Conservation (phyloP, 2,888 invertebrate genomes). For the Imbricaverruca yamaguchii region DNA sequence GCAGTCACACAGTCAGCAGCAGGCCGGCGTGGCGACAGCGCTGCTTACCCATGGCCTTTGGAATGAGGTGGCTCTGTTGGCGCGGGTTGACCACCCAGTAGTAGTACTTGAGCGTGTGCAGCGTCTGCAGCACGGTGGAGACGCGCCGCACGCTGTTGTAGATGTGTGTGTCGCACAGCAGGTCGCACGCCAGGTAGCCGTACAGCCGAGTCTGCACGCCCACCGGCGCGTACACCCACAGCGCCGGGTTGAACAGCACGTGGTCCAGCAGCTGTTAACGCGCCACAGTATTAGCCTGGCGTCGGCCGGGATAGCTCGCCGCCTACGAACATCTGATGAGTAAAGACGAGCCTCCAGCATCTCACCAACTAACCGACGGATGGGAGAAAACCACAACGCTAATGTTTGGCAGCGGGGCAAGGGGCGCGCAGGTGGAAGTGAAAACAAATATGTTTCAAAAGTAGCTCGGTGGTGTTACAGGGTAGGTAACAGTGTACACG, state of each 20-base stretch:
- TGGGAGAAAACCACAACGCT: no score
- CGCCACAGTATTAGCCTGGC: not conserved
- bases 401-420: no score
- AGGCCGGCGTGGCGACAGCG: no score
- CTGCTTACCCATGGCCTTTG: conserved; percentile 82
- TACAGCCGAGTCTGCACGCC: conserved; percentile 91
- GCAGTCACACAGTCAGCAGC: no score
- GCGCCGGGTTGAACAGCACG: conserved; percentile 96
- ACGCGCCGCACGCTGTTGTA: conserved; percentile 94
- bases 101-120: conserved; percentile 97
- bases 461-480: conserved; percentile 82
- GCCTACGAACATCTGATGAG: no score
- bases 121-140: conserved; percentile 93
- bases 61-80: conserved; percentile 86
- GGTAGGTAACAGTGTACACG: conserved; percentile 46
- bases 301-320: no score
- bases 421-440: no score
- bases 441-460: conserved; percentile 60
- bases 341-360: no score
- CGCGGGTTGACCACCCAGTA: conserved; percentile 96
- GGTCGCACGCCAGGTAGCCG: conserved; percentile 97
- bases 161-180: conserved; percentile 93
- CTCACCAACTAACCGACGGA: no score
- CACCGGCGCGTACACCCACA: conserved; percentile 98
- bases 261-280: conserved; percentile 94